A percentile compares a stretch with the other conserved stretches of the same genome.
phyloP scores from a whole-genome alignment of 2,888 invertebrate species.

The Lithophane leautieri region DNA sequence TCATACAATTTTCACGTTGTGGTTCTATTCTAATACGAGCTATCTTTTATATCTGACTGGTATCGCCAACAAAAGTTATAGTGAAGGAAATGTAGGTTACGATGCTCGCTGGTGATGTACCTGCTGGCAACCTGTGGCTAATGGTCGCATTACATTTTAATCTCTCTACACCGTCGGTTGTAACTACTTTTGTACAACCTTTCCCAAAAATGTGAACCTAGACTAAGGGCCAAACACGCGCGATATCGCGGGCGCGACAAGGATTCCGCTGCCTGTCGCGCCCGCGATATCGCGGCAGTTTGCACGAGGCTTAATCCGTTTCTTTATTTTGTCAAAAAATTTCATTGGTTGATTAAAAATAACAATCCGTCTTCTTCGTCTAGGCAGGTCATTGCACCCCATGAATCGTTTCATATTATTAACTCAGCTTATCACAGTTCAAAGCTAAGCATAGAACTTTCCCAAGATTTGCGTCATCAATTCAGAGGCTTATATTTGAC shows the following conservation, averaged over 20 bases:
- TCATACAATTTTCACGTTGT: constrained; percentile 35
- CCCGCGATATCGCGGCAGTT: too few species aligned
- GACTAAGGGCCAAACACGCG: too few species aligned
- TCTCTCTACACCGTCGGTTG: not conserved
- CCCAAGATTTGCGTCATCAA: constrained; percentile 4
- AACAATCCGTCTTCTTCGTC: not conserved
- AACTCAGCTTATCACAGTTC: not conserved
- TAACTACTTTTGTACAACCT: not conserved
- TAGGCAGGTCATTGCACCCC: not conserved
- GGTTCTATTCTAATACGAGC: constrained; percentile 24
- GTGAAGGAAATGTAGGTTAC: constrained; percentile 31
- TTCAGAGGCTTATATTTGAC: constrained; percentile 14
- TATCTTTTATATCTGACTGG: constrained; percentile 18
- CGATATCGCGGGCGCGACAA: too few species aligned
- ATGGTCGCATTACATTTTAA: constrained; percentile 16
- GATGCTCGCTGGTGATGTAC: constrained; percentile 10
- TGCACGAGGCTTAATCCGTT: too few species aligned
- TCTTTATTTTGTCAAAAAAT: not conserved
- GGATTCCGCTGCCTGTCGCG: too few species aligned
- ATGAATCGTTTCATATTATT: constrained; percentile 5
- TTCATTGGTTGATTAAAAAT: not conserved
- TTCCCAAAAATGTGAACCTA: not conserved
- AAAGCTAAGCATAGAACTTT: not conserved
- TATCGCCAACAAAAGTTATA: constrained; percentile 17
- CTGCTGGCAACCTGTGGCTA: constrained; percentile 27